Evolutionary conservation across 2,888 invertebrate genomes (phyloP).

Genomic region (Chrysotoxum bicinctum): DNA sequence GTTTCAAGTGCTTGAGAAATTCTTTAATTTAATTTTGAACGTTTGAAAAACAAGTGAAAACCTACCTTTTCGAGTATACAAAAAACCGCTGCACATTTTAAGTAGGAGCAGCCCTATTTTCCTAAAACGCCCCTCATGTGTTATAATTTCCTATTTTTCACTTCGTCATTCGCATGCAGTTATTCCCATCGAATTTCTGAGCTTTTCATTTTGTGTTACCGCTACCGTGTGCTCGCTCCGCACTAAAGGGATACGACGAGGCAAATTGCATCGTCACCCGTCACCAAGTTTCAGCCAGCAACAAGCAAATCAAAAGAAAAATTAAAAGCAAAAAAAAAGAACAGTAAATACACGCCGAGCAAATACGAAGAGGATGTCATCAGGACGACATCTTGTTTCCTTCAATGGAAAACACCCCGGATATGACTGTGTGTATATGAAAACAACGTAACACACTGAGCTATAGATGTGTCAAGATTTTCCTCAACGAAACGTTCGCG

Average conservation of each 20-base stretch:
- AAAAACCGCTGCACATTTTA: constrained; percentile 40
- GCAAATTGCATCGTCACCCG: constrained; percentile 62
- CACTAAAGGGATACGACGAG: constrained; percentile 8
- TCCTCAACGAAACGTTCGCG: neutral
- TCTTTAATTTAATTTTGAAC: constrained; percentile 48
- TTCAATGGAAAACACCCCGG: constrained; percentile 40
- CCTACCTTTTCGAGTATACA: neutral
- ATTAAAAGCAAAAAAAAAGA: constrained; percentile 24
- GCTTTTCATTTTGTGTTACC: too few species aligned
- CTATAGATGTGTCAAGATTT: constrained; percentile 35
- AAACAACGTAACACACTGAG: constrained; percentile 8
- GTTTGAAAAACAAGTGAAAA: neutral
- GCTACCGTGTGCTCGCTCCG: too few species aligned
- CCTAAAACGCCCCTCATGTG: constrained; percentile 42
- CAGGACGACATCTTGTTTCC: constrained; percentile 69
- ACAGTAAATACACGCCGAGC: constrained; percentile 31
- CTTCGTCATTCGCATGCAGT: constrained; percentile 11
- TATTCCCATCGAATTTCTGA: constrained; percentile 3
- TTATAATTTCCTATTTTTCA: constrained; percentile 59
- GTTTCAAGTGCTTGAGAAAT: constrained; percentile 43
- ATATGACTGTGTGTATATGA: neutral
- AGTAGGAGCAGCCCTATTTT: constrained; percentile 51
- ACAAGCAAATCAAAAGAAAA: constrained; percentile 24
- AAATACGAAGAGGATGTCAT: constrained; percentile 67
- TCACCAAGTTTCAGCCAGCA: constrained; percentile 39